Evolutionary conservation across 92 coral and sea anemone species (phyloP).

Genomic region (Zoanthus solanderi): DNA sequence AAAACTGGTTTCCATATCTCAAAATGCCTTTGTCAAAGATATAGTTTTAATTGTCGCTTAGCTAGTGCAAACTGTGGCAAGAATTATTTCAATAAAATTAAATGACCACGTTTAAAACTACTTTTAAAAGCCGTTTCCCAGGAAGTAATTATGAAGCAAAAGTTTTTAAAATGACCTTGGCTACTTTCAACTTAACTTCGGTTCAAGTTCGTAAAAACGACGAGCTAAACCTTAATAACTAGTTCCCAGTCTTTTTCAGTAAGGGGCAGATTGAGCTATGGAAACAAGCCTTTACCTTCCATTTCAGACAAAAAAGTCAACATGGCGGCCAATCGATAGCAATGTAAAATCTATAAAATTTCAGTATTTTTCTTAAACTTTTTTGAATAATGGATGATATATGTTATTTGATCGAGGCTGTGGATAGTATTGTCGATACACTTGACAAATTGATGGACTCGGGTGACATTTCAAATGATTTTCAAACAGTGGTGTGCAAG

Average conservation of each 20-base stretch:
- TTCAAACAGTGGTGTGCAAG: neutral
- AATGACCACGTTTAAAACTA: too few relatives aligned
- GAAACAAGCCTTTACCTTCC: neutral
- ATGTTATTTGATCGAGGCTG: constrained; percentile 3
- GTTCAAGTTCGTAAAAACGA: neutral
- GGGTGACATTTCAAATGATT: too few relatives aligned
- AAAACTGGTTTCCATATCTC: too few relatives aligned
- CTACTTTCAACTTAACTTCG: neutral
- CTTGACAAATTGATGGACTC: neutral
- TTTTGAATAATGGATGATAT: constrained; percentile 2
- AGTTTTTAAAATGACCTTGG: neutral
- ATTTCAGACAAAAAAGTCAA: neutral
- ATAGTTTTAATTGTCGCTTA: too few relatives aligned
- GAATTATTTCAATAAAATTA: too few relatives aligned
- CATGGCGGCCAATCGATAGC: constrained; percentile 3
- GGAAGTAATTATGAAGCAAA: neutral
- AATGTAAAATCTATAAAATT: neutral
- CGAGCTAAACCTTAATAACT: neutral
- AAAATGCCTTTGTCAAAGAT: too few relatives aligned
- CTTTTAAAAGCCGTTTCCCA: neutral
- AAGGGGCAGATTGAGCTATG: neutral
- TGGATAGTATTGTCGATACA: constrained; percentile 11
- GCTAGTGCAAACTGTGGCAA: too few relatives aligned
- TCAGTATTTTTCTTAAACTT: neutral
- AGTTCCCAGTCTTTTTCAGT: neutral